Evolutionary conservation across 1,140 invertebrate species (phyloP).

Genomic region (Drosophila kikkawai): DNA sequence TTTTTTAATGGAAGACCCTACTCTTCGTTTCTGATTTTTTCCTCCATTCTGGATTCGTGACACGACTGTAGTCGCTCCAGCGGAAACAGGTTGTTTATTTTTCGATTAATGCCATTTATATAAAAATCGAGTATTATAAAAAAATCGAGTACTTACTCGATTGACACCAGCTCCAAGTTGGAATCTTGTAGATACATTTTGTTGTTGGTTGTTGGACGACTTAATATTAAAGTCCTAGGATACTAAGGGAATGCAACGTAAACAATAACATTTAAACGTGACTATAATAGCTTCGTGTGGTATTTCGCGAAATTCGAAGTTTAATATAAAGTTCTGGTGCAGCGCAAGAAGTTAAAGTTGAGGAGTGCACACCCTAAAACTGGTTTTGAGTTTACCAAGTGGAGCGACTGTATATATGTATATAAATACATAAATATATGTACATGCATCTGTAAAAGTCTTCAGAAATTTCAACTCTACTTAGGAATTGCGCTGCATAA

Average conservation of each 20-base stretch:
- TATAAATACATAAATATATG: constrained; percentile 2
- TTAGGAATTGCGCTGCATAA: constrained; percentile 23
- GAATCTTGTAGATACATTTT: constrained; percentile 30
- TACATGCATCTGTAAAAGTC: constrained; percentile 26
- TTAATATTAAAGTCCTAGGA: constrained; percentile 6
- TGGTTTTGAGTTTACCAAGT: constrained; percentile 39
- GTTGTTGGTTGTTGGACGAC: constrained; percentile 26
- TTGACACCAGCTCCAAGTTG: background rate
- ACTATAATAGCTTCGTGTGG: background rate
- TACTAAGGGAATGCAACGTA: background rate
- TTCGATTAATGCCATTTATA: background rate
- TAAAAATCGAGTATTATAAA: background rate
- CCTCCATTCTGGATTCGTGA: background rate
- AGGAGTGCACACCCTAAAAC: constrained; percentile 41
- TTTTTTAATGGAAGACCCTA: too few relatives aligned
- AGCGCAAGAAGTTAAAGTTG: constrained; percentile 2
- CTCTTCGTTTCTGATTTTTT: too few relatives aligned
- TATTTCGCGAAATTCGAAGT: background rate
- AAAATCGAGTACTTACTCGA: background rate
- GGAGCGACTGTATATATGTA: constrained; percentile 30
- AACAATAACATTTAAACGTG: constrained; percentile 1
- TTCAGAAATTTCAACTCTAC: constrained; percentile 25
- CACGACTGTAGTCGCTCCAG: background rate
- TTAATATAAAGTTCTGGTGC: background rate
- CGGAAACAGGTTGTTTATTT: background rate